These are phyloP conservation scores for Brienomyrus brachyistius DNA, from an alignment of 2,113 vertebrate genomes.

Conservation along the genomic window DNA sequence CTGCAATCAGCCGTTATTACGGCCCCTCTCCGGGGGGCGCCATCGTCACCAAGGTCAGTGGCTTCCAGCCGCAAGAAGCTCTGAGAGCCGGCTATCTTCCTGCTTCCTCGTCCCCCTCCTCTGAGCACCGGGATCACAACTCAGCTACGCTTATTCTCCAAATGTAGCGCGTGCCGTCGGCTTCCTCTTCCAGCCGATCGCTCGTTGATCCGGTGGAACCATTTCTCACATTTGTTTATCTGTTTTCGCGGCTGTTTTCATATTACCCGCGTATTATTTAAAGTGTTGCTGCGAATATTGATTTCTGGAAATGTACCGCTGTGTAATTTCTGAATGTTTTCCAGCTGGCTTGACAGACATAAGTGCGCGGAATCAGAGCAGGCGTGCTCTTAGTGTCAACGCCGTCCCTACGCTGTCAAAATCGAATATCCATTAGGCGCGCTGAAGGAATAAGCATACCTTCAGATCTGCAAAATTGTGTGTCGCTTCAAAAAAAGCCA, in stretches of 20 bases:
- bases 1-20: constrained; percentile 70
- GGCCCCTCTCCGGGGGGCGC: constrained; percentile 58
- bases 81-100: constrained; percentile 40
- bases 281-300: constrained; percentile 45
- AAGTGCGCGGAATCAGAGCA: constrained; percentile 46
- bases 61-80: constrained; percentile 54
- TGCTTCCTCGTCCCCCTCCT: constrained; percentile 13
- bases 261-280: constrained; percentile 47
- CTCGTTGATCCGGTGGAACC: constrained; percentile 47
- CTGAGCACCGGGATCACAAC: constrained; percentile 39
- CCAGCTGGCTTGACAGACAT: constrained; percentile 27
- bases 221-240: constrained; percentile 33
- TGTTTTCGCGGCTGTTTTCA: constrained; percentile 44
- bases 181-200: constrained; percentile 40
- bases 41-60: constrained; percentile 64
- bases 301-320: constrained; percentile 45
- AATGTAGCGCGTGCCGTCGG: constrained; percentile 40
- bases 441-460: constrained; percentile 32
- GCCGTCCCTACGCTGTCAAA: constrained; percentile 22
- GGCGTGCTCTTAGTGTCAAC: constrained; percentile 39
- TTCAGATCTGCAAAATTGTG: constrained; percentile 34
- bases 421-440: constrained; percentile 25
- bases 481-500: constrained; percentile 30
- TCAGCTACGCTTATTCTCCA: constrained; percentile 46
- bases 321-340: constrained; percentile 43